Evolutionary conservation across 2,113 vertebrate species (phyloP).

Genomic region (Halichoeres trimaculatus): DNA sequence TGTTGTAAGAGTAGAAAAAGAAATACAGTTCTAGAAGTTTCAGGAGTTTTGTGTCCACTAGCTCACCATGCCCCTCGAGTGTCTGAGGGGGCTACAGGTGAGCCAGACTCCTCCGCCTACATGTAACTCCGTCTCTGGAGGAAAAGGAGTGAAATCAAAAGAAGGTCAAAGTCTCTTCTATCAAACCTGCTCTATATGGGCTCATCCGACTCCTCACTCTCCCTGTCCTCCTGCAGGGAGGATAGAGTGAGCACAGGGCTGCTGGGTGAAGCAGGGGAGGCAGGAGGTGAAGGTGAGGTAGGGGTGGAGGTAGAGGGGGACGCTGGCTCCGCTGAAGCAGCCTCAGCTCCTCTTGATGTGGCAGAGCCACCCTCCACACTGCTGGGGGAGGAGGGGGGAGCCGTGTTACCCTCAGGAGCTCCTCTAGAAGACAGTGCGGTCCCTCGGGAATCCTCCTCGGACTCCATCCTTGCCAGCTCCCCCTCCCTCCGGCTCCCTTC

Average conservation of each 20-base stretch:
- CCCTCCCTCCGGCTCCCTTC: constrained; percentile 69
- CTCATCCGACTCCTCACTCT: constrained; percentile 79
- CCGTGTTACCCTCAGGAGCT: constrained; percentile 39
- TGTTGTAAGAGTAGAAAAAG: constrained; percentile 68
- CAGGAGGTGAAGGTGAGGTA: constrained; percentile 41
- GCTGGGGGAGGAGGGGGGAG: constrained; percentile 36
- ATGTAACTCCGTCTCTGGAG: constrained; percentile 45
- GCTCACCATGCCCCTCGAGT: constrained; percentile 47
- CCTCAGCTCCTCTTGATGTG: constrained; percentile 26
- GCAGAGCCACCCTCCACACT: constrained; percentile 9
- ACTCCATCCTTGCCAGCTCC: constrained; percentile 60
- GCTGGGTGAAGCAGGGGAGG: constrained; percentile 50
- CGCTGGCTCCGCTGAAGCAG: constrained; percentile 32
- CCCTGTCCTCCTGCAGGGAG: constrained; percentile 77
- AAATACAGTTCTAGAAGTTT: constrained; percentile 58
- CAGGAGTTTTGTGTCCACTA: constrained; percentile 50
- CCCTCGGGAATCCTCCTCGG: constrained; percentile 62
- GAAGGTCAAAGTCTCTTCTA: constrained; percentile 40
- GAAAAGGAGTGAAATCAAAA: constrained; percentile 38
- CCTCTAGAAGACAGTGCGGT: constrained; percentile 44
- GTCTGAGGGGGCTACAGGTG: constrained; percentile 37
- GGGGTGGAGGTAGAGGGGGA: constrained; percentile 65
- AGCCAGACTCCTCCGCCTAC: constrained; percentile 34
- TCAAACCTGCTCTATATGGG: constrained; percentile 65
- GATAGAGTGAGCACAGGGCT: constrained; percentile 71